Evolutionary conservation across 2,888 invertebrate genomes (phyloP), one percentile per base, ranked within the genome.

Genomic region (Meta bourneti): DNA sequence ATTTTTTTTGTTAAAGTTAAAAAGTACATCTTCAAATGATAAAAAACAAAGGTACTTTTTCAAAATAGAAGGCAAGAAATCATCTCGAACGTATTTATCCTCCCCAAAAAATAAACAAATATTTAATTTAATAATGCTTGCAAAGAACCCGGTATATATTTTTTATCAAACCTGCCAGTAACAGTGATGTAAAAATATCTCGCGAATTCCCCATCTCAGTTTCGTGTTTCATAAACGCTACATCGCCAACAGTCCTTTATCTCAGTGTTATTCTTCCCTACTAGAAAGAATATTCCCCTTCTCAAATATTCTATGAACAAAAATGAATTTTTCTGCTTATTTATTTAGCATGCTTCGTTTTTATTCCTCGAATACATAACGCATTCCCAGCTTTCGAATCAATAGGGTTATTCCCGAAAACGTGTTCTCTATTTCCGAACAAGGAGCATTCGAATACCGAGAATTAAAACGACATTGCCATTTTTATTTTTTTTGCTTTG

Each of bases 391-490:
- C 72, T 72, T 71, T 52, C 19, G 82, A 72, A 71, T 20, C 54
- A 75, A 85, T 85, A 54, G 9, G 34, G 84, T 61, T 78, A 80
- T 88, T 69, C 74, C 9, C 19, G n/a, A 61, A 84, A 88, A 81
- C 88, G 69, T 74, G 88, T 88, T 87, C 81, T 48, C 54, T 19
- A 75, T 88, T 52, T 19, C n/a, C 19, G 61, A 81, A 88, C 80
- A 88, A 80, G 34, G 9, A 19, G 61, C 83, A 74, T 34, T 13
- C 78, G 70, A 75, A 87, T 80, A 61, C 70, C 70, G 48, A 11
- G 69, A 90, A 90, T 90, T 90, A 90, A 90, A 90, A 90, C 34
- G 52, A n/a, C 13, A 34, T n/a, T 0, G 13, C 11, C 54, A 52
- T 72, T 83, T 71, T 83, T 83, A 19, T 83, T 78, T 48, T 16